Percentiles rank a stretch among this genome's conserved stretches.
These are phyloP conservation scores for Steromphala cineraria DNA, from an alignment of 2,888 invertebrate species.

Conservation along the genomic window DNA sequence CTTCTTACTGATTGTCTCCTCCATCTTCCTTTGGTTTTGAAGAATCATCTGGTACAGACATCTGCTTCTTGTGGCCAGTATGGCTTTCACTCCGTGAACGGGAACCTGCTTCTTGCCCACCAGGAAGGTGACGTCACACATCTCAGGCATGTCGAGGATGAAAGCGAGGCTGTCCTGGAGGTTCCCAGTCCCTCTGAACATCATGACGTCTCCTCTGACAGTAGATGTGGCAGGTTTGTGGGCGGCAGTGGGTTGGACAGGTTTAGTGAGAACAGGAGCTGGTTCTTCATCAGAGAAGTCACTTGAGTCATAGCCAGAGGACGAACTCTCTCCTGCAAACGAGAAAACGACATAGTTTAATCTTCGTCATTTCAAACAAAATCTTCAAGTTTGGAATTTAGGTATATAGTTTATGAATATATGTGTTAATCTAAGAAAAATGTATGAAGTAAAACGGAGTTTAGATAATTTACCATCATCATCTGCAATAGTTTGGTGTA, in stretches of 20 bases:
- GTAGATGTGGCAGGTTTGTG: background rate
- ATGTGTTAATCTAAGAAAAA: too few species aligned
- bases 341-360: background rate
- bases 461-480: background rate
- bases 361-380: too few species aligned
- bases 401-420: too few species aligned
- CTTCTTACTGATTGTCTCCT: background rate
- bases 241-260: background rate
- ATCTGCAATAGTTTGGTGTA: background rate
- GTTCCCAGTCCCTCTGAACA: background rate
- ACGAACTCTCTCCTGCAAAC: background rate
- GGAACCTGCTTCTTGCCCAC: background rate
- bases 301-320: background rate
- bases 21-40: background rate
- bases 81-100: background rate
- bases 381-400: too few species aligned
- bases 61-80: background rate
- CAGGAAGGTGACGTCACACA: background rate
- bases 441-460: too few species aligned
- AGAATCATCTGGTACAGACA: background rate
- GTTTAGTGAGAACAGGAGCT: background rate
- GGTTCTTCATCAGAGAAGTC: background rate
- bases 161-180: conserved; percentile 1
- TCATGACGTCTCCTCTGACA: background rate
- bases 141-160: background rate